Base-by-base conservation (phyloP, 1,140 invertebrate species). In the Caenorhabditis remanei region DNA sequence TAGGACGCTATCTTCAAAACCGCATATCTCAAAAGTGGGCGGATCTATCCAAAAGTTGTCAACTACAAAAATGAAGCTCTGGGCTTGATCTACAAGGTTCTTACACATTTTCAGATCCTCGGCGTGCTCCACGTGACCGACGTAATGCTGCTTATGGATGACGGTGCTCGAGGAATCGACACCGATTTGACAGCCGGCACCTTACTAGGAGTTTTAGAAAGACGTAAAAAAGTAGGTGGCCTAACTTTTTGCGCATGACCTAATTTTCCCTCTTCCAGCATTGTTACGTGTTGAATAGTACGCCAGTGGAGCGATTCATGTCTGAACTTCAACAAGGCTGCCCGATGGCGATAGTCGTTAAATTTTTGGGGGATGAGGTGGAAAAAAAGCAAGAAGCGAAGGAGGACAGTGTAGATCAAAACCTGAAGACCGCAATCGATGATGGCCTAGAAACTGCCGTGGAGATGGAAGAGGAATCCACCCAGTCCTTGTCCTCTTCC, bases 141-240 rank as follows among this genome's bases (percentile, higher is more conserved):
- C 14, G 40, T 50, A n/a, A 79, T 79, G 71, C 71, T 79, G 19
- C 46, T 79, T 1, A 79, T 79, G 71, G 71, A 79, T 50, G 71
- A 79, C 24, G 46, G n/a, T 1, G 71, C 46, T 5, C 7, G 71
- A 50, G 71, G 71, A 21, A 8, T 50, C 6, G 46, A 50, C 46
- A 79, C 71, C 3, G 71, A 79, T 79, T 24, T 79, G n/a, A 79
- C 71, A 50, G 46, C 46, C 2, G 71, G 71, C n/a, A 79, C 71
- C 8, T 13, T 79, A 1, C n/a, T 79, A 79, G 24, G 46, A 8
- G 71, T 79, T 11, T 14, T 79, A 2, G 71, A 79, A 24, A 79
- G 53, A 53, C 13, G 71, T 53, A n/a, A 46, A 53, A 79, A 79
- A n/a, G 71, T 79, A 6, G 1, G 65, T 32, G 24, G 61, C 61